Evolutionary conservation across 2,113 vertebrate genomes (phyloP).

Genomic region (Dolichotis patagonum): DNA sequence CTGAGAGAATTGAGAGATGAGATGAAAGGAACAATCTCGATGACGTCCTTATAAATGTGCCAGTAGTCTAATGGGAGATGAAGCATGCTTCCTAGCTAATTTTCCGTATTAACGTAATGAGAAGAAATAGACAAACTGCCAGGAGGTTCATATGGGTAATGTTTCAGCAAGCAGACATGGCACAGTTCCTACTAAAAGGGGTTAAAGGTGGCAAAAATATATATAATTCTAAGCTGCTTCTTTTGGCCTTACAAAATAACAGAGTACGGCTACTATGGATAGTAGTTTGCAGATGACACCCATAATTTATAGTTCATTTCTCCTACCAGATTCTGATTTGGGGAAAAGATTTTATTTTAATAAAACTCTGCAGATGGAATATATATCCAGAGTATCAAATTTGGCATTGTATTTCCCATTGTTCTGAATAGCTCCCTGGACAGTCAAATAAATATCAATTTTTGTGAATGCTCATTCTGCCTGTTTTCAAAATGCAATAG

Average conservation of each 20-base stretch:
- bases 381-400: neutral
- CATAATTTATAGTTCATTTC: conserved; percentile 56
- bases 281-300: conserved; percentile 41
- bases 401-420: neutral
- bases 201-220: conserved; percentile 65
- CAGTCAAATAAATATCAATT: conserved; percentile 37
- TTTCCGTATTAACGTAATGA: conserved; percentile 79
- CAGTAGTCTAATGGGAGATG: conserved; percentile 58
- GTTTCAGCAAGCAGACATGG: conserved; percentile 46
- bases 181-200: conserved; percentile 74
- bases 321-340: conserved; percentile 43
- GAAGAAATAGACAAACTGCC: conserved; percentile 79
- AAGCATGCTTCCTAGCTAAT: conserved; percentile 79
- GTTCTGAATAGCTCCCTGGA: neutral
- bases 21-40: conserved; percentile 75
- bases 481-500: conserved; percentile 54
- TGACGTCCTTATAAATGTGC: conserved; percentile 75
- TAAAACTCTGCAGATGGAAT: conserved; percentile 53
- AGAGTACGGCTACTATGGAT: neutral
- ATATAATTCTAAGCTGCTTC: neutral
- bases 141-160: conserved; percentile 78
- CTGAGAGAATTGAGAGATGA: conserved; percentile 52
- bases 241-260: conserved; percentile 13
- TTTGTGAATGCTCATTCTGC: conserved; percentile 46
- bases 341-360: conserved; percentile 60